Percentiles rank a stretch among this genome's conserved stretches.
These are phyloP conservation scores for Leucopternis melanops DNA, from an alignment of 2,113 vertebrate genomes.

Conservation along the genomic window DNA sequence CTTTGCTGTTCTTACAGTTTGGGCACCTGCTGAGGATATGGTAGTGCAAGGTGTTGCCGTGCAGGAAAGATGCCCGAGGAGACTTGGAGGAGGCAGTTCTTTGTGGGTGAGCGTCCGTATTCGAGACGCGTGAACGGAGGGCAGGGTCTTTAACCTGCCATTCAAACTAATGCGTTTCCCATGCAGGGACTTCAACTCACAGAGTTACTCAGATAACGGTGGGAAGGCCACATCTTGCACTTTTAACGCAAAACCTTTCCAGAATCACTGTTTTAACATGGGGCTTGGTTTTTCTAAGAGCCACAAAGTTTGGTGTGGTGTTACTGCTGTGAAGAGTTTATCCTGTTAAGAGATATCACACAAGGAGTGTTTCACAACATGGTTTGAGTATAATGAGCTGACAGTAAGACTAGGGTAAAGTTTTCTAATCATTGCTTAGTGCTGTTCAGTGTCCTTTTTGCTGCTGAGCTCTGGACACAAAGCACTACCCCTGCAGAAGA, in stretches of 20 bases:
- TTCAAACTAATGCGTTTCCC: neutral
- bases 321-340: neutral
- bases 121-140: rapidly evolving
- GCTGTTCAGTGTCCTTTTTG: neutral
- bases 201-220: neutral
- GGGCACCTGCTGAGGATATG: neutral
- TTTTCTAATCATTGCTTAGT: neutral
- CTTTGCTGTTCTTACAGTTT: neutral
- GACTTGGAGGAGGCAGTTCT: neutral
- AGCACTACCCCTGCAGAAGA: neutral
- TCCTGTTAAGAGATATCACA: neutral
- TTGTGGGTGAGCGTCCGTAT: neutral
- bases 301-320: neutral
- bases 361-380: neutral
- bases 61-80: neutral
- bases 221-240: neutral
- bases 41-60: neutral
- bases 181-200: neutral
- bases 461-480: neutral
- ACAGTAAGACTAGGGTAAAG: neutral
- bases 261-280: neutral
- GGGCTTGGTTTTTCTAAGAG: neutral
- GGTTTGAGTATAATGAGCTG: neutral
- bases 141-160: neutral
- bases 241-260: neutral